Conservation (phyloP, 2,797 vertebrate genomes). For the Poecilia gillii region DNA sequence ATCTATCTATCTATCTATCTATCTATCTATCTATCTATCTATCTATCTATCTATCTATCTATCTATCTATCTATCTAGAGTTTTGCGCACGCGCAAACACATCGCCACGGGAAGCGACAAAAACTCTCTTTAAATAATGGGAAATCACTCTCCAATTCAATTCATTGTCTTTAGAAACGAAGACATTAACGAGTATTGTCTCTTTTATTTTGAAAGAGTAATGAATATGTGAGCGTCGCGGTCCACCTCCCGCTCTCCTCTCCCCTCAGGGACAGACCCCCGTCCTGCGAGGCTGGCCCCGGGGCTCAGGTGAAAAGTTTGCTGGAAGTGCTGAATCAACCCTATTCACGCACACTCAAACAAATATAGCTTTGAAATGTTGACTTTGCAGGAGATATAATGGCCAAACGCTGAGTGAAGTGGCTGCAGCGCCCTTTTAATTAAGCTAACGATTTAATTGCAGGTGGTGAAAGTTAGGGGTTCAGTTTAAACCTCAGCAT, state of each 20-base stretch:
- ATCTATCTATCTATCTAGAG: constrained; percentile 13
- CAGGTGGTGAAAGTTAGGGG: constrained; percentile 11
- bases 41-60: constrained; percentile 18
- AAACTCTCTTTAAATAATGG: constrained; percentile 63
- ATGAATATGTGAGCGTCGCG: constrained; percentile 74
- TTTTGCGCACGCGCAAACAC: constrained; percentile 45
- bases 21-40: constrained; percentile 23
- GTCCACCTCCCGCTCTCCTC: constrained; percentile 83
- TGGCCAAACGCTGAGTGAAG: not conserved
- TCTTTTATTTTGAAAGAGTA: constrained; percentile 84
- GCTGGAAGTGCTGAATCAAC: constrained; percentile 52
- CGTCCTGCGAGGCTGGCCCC: constrained; percentile 74
- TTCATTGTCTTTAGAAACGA: constrained; percentile 71
- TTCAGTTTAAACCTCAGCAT: constrained; percentile 19
- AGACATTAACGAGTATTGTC: constrained; percentile 82
- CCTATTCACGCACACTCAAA: constrained; percentile 17
- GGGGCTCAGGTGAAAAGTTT: constrained; percentile 86
- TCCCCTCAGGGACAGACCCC: constrained; percentile 69
- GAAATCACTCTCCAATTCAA: constrained; percentile 56
- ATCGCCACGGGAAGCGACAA: constrained; percentile 25
- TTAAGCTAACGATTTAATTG: constrained; percentile 15
- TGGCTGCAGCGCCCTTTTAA: constrained; percentile 13
- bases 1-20: constrained; percentile 22
- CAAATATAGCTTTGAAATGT: constrained; percentile 37
- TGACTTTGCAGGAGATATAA: constrained; percentile 18